phyloP scores from a whole-genome alignment of 1,140 invertebrate species.

The Drosophila tsacasi region DNA sequence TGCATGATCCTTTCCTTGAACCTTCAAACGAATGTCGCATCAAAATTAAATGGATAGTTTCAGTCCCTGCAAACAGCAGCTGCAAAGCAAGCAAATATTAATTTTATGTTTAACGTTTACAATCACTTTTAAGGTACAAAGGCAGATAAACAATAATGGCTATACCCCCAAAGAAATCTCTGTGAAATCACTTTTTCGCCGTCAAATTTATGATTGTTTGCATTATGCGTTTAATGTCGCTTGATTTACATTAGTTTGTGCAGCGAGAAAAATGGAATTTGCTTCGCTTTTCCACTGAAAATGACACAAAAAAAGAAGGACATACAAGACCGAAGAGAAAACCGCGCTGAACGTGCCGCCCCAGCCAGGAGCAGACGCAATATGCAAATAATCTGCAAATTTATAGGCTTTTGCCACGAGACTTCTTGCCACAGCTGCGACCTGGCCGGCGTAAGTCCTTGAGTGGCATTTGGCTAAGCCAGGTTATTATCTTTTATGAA shows the following conservation, averaged over 20 bases:
- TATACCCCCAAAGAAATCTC: conserved; percentile 5
- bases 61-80: conserved; percentile 14
- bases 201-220: conserved; percentile 68
- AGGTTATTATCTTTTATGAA: conserved; percentile 82
- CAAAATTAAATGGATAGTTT: conserved; percentile 7
- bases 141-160: conserved; percentile 9
- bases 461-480: conserved; percentile 75
- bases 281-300: conserved; percentile 15
- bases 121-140: conserved; percentile 11
- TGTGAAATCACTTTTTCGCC: conserved; percentile 2
- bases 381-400: conserved; percentile 84
- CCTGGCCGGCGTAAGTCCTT: conserved; percentile 38
- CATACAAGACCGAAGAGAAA: conserved; percentile 10
- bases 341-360: conserved; percentile 55
- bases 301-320: conserved; percentile 17
- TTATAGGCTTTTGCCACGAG: conserved; percentile 70
- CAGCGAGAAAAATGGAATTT: conserved; percentile 50
- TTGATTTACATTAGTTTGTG: conserved; percentile 76
- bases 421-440: conserved; percentile 39
- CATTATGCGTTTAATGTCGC: conserved; percentile 72
- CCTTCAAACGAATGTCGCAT: background rate
- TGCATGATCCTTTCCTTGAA: background rate
- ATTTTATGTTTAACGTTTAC: conserved; percentile 42
- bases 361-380: conserved; percentile 41
- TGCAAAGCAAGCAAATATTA: conserved; percentile 60